A percentile compares a stretch with the other conserved stretches of the same genome.
Conservation (phyloP, 2,113 vertebrate species). For the Toxostoma redivivum region DNA sequence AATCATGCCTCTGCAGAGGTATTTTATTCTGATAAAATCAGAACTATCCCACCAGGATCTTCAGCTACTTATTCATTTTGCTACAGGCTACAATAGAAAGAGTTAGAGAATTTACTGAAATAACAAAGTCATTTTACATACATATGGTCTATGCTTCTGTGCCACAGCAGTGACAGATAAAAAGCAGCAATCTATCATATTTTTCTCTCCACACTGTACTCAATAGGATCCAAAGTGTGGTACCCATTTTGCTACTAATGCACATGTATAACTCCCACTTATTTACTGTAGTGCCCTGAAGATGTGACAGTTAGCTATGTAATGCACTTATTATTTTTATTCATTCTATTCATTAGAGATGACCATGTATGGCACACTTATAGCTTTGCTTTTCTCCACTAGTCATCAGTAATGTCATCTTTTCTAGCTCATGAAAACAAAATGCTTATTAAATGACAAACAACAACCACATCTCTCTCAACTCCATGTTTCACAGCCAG, state of each 20-base stretch:
- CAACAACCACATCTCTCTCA: not conserved
- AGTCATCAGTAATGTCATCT: slow-evolving; percentile 47
- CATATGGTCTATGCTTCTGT: slow-evolving; percentile 53
- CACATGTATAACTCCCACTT: slow-evolving; percentile 57
- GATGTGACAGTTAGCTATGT: slow-evolving; percentile 50
- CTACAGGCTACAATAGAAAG: slow-evolving; percentile 59
- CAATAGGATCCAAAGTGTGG: slow-evolving; percentile 34
- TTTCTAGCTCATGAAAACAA: slow-evolving; percentile 35
- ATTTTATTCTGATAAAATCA: slow-evolving; percentile 61
- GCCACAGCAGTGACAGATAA: slow-evolving; percentile 55
- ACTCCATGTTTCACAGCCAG: not conserved
- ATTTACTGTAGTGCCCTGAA: slow-evolving; percentile 53
- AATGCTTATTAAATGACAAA: slow-evolving; percentile 28
- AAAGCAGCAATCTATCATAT: slow-evolving; percentile 57
- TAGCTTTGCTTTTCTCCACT: slow-evolving; percentile 5
- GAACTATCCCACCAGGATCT: slow-evolving; percentile 59
- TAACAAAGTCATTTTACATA: slow-evolving; percentile 62
- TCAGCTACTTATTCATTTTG: slow-evolving; percentile 62
- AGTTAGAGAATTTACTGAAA: slow-evolving; percentile 62
- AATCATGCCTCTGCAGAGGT: slow-evolving; percentile 49
- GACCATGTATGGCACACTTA: not conserved
- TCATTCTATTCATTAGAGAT: slow-evolving; percentile 63
- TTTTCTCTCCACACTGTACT: slow-evolving; percentile 15
- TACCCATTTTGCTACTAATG: slow-evolving; percentile 51
- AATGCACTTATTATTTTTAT: slow-evolving; percentile 66